Conservation (phyloP, 2,888 invertebrate species). For the Anorthoa munda region DNA sequence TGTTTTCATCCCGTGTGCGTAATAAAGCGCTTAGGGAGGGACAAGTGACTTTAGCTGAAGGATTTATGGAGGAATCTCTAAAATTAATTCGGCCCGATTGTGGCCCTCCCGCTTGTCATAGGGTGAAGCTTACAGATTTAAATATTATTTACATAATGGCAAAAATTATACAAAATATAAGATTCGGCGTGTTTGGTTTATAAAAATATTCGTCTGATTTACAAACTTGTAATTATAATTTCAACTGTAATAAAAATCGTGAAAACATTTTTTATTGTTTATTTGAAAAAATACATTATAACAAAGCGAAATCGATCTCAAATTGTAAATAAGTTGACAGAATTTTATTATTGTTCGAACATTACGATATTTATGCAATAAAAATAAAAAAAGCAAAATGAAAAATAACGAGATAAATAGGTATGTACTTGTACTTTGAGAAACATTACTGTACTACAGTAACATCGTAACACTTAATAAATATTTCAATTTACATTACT, state of each 20-base stretch:
- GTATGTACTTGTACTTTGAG: conserved; percentile 49
- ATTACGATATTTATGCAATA: conserved; percentile 4
- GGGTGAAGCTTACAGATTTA: conserved; percentile 70
- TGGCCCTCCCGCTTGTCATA: conserved; percentile 72
- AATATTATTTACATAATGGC: conserved; percentile 74
- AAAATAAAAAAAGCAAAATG: not conserved
- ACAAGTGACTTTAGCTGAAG: conserved; percentile 87
- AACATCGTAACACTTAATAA: conserved; percentile 30
- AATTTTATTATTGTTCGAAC: conserved; percentile 12
- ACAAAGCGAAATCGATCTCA: conserved; percentile 49
- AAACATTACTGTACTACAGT: conserved; percentile 27
- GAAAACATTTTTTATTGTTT: conserved; percentile 40
- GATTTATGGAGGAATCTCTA: conserved; percentile 88
- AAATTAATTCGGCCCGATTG: conserved; percentile 88
- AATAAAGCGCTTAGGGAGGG: conserved; percentile 89
- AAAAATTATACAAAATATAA: conserved; percentile 38
- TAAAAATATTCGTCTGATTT: not conserved
- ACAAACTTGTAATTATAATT: not conserved
- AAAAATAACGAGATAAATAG: not conserved
- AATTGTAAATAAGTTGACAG: conserved; percentile 20
- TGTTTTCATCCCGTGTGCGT: conserved; percentile 90
- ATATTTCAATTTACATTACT: conserved; percentile 1
- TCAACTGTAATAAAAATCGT: conserved; percentile 15
- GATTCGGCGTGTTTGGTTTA: conserved; percentile 2
- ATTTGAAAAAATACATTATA: conserved; percentile 54